These are phyloP conservation scores for Champsocephalus esox DNA, from an alignment of 2,797 vertebrate genomes.

Conservation along the genomic window DNA sequence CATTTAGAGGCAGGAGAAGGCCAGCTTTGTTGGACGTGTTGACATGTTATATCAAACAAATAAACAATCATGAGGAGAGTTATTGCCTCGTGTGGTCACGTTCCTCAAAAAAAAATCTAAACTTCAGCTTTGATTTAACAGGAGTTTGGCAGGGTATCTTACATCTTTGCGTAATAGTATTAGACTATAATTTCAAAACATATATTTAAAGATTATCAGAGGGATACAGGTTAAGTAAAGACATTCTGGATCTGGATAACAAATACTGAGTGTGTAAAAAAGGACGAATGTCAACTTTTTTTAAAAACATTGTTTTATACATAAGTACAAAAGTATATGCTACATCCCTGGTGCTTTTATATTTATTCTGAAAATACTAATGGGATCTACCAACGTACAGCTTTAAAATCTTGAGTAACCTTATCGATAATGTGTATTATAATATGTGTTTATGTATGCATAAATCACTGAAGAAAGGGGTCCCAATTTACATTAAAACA, in stretches of 20 bases:
- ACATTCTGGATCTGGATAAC: background rate
- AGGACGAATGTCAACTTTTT: too few species aligned
- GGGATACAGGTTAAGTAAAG: background rate
- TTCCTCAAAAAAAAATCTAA: slow-evolving; percentile 38
- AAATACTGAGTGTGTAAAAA: background rate
- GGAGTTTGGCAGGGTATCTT: slow-evolving; percentile 1
- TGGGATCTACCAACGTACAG: background rate
- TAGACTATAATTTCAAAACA: background rate
- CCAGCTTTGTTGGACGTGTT: slow-evolving; percentile 79
- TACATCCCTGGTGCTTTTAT: background rate
- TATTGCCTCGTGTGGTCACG: slow-evolving; percentile 70
- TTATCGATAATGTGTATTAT: background rate
- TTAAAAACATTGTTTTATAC: background rate
- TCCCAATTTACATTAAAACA: background rate
- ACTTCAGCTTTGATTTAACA: slow-evolving; percentile 23
- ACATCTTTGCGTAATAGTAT: background rate
- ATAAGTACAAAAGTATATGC: background rate
- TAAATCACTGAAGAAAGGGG: background rate
- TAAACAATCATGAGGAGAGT: slow-evolving; percentile 79
- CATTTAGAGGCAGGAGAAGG: slow-evolving; percentile 82
- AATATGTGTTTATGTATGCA: background rate
- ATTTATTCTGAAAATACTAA: background rate
- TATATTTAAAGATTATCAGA: background rate
- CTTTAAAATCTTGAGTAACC: background rate
- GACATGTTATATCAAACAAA: slow-evolving; percentile 83